Conservation (phyloP, 2,888 invertebrate species). For the Fragum sueziense region DNA sequence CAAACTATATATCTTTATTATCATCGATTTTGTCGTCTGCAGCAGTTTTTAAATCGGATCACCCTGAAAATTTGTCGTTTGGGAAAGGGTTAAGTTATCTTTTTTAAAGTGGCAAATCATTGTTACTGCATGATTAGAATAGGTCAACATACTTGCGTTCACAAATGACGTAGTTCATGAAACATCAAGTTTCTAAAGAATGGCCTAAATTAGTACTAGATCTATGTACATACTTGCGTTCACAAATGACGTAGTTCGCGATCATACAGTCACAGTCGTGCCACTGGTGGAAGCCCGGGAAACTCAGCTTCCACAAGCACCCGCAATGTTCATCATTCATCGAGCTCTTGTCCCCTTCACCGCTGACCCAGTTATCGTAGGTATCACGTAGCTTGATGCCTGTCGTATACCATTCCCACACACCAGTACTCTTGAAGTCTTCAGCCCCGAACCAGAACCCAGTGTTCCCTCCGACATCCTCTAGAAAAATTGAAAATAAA, state of each 20-base stretch:
- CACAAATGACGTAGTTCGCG: background rate
- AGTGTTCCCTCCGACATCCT: background rate
- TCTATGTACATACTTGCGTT: background rate
- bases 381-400: background rate
- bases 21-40: too few relatives aligned
- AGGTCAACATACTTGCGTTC: background rate
- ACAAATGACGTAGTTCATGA: background rate
- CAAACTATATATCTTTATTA: too few relatives aligned
- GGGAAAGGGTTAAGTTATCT: too few relatives aligned
- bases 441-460: constrained; percentile 1
- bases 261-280: background rate
- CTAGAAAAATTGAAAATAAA: background rate
- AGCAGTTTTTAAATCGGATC: too few relatives aligned
- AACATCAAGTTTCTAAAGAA: too few relatives aligned
- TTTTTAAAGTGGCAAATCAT: too few relatives aligned
- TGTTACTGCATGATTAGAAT: too few relatives aligned
- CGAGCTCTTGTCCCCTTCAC: background rate
- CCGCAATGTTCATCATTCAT: background rate
- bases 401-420: background rate
- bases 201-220: too few relatives aligned
- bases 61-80: too few relatives aligned
- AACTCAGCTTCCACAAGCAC: background rate
- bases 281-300: background rate
- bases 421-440: background rate
- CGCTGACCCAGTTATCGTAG: background rate